Evolutionary conservation across 2,888 invertebrate genomes (phyloP).

Genomic region (Gymnoscelis rufifasciata): DNA sequence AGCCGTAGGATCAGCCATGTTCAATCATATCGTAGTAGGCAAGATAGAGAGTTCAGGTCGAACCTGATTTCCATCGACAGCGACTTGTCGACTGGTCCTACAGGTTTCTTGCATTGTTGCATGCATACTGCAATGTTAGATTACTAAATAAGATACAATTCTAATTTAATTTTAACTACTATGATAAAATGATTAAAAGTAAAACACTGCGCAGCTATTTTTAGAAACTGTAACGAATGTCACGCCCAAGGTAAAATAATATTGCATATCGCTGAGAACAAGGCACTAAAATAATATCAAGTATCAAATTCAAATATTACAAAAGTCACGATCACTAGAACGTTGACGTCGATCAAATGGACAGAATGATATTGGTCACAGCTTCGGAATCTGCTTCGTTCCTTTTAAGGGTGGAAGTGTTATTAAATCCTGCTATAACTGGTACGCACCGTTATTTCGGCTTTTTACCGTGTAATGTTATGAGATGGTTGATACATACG

Average conservation of each 20-base stretch:
- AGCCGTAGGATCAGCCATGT: slow-evolving; percentile 24
- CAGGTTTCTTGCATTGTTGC: slow-evolving; percentile 25
- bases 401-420: slow-evolving; percentile 58
- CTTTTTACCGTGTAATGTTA: slow-evolving; percentile 23
- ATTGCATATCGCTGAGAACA: slow-evolving; percentile 20
- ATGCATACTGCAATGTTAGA: slow-evolving; percentile 4
- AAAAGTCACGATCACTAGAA: slow-evolving; percentile 36
- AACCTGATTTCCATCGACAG: slow-evolving; percentile 34
- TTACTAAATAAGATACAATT: slow-evolving; percentile 7
- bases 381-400: slow-evolving; percentile 40
- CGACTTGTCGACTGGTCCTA: slow-evolving; percentile 37
- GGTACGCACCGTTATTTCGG: slow-evolving; percentile 57
- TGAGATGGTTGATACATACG: too few species aligned
- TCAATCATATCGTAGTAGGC: slow-evolving; percentile 22
- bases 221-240: slow-evolving; percentile 23
- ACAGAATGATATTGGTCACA: slow-evolving; percentile 19
- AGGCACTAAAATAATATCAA: slow-evolving; percentile 22
- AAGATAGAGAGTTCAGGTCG: slow-evolving; percentile 33
- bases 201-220: neutral
- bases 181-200: neutral
- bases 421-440: slow-evolving; percentile 71
- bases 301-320: slow-evolving; percentile 20
- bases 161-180: slow-evolving; percentile 1
- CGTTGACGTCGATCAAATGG: slow-evolving; percentile 39
- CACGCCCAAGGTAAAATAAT: slow-evolving; percentile 24